These are phyloP conservation scores for Tinamus guttatus DNA, from an alignment of 2,113 vertebrate species.

Conservation along the genomic window DNA sequence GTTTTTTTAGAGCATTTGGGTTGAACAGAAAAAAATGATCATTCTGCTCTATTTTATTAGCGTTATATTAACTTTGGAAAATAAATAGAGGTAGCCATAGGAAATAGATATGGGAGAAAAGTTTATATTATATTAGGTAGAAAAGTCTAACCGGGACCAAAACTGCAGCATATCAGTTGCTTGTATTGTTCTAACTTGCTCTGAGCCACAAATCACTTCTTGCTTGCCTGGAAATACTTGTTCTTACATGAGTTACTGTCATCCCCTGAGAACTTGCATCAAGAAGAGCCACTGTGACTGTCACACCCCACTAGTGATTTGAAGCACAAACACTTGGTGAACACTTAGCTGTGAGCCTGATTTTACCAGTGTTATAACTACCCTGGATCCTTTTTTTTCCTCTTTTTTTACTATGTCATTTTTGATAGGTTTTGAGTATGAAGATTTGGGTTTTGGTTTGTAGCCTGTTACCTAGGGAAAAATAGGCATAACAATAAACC, in stretches of 20 bases:
- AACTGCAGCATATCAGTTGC: not conserved
- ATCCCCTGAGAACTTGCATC: not conserved
- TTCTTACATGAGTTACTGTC: not conserved
- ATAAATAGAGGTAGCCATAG: not conserved
- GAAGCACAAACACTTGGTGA: not conserved
- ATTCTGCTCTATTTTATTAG: not conserved
- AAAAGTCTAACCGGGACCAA: not conserved
- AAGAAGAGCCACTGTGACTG: not conserved
- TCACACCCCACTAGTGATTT: not conserved
- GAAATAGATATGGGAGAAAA: not conserved
- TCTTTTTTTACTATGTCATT: not conserved
- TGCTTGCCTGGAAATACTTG: slow-evolving; percentile 28
- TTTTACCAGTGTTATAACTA: not conserved
- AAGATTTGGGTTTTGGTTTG: not conserved
- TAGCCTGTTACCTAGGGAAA: not conserved
- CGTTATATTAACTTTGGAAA: not conserved
- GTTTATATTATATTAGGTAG: not conserved
- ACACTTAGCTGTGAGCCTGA: not conserved
- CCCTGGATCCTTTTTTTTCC: not conserved
- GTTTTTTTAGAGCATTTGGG: not conserved
- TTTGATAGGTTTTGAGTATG: not conserved
- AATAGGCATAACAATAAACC: not conserved
- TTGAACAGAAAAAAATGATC: not conserved
- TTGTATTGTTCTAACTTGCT: not conserved
- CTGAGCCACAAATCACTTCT: not conserved